Percentiles rank a stretch among this genome's conserved stretches.
Conservation (phyloP, 2,888 invertebrate genomes). For the Epiblema foenella region DNA sequence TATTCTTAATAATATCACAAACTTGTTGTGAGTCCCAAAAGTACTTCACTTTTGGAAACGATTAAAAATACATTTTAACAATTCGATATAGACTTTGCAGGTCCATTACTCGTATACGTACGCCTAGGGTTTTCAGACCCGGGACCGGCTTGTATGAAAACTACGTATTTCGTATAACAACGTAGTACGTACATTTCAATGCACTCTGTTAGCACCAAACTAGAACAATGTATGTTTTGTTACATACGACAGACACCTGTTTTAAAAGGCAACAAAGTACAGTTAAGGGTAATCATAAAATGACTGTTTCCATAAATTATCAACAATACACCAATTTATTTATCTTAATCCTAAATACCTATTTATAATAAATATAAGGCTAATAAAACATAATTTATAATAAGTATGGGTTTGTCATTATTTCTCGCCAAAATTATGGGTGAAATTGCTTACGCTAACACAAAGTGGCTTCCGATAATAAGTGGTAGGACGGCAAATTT, state of each 20-base stretch:
- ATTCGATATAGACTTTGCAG: conserved; percentile 9
- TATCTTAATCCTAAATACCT: neutral
- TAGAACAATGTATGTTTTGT: conserved; percentile 14
- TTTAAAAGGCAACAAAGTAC: conserved; percentile 8
- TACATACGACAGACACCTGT: neutral
- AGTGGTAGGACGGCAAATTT: conserved; percentile 36
- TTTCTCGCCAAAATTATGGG: conserved; percentile 11
- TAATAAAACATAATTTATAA: conserved; percentile 19
- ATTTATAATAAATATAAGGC: conserved; percentile 10
- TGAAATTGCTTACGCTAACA: conserved; percentile 11
- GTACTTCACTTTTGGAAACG: conserved; percentile 21
- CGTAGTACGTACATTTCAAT: neutral
- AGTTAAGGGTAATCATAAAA: conserved; percentile 15
- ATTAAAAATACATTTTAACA: conserved; percentile 17
- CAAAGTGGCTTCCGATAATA: conserved; percentile 20
- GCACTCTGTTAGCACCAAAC: conserved; percentile 30
- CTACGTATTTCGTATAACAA: neutral
- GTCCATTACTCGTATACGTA: neutral
- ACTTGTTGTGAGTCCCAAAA: conserved; percentile 39
- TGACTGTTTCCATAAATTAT: conserved; percentile 30
- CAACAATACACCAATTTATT: conserved; percentile 24
- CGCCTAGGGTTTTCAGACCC: neutral
- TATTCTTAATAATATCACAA: conserved; percentile 41
- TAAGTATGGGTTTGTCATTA: neutral
- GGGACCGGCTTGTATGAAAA: no score